phyloP scores from a whole-genome alignment of 2,113 vertebrate genomes.

The Sylvilagus bachmani region DNA sequence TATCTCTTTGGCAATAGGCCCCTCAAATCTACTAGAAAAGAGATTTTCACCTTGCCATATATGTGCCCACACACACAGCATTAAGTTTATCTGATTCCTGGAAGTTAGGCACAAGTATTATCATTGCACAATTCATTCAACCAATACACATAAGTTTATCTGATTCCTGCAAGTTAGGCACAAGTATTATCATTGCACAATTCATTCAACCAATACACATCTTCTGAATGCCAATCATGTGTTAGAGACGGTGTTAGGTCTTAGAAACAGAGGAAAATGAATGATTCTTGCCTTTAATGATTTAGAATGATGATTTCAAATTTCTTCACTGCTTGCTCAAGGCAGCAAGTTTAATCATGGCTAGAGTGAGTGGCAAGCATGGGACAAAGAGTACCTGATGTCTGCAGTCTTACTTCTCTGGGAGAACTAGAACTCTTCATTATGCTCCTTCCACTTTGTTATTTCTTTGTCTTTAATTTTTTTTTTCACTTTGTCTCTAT shows the following conservation, averaged over 20 bases:
- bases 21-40: background rate
- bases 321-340: background rate
- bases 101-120: background rate
- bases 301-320: conserved; percentile 48
- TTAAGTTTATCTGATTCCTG: conserved; percentile 6
- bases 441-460: conserved; percentile 4
- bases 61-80: background rate
- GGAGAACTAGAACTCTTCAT: background rate
- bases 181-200: conserved; percentile 2
- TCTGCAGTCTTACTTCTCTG: conserved; percentile 38
- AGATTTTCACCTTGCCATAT: background rate
- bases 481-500: background rate
- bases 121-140: conserved; percentile 22
- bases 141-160: background rate
- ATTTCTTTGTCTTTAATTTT: background rate
- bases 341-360: background rate
- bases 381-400: background rate
- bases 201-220: conserved; percentile 11
- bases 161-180: background rate
- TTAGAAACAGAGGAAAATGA: conserved; percentile 26
- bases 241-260: background rate
- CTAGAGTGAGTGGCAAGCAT: background rate
- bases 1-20: background rate
- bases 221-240: conserved; percentile 8
- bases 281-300: background rate